Evolutionary conservation across 2,888 invertebrate genomes (phyloP).

Genomic region (Steromphala cineraria): DNA sequence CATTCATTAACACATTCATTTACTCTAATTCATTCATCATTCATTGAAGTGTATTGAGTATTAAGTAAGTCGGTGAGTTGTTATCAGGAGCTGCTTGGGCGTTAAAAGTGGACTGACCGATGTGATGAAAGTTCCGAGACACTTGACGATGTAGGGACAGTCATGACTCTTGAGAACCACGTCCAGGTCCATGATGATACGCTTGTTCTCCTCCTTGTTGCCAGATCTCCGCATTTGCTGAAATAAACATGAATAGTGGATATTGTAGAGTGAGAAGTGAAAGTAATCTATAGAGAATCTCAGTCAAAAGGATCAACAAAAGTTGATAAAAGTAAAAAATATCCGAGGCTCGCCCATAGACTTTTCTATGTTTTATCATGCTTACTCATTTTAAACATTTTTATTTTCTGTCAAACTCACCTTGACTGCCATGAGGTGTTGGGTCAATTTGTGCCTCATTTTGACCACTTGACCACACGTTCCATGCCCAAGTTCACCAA

Average conservation of each 20-base stretch:
- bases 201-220: constrained; percentile 96
- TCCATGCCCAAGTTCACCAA: constrained; percentile 79
- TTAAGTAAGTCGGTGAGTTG: too few species aligned
- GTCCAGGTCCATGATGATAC: constrained; percentile 98
- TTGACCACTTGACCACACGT: constrained; percentile 98
- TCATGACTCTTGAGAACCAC: constrained; percentile 98
- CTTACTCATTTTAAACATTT: background rate
- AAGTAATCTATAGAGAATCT: too few species aligned
- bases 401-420: constrained; percentile 76
- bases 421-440: constrained; percentile 94
- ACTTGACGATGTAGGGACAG: constrained; percentile 97
- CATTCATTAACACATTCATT: too few species aligned
- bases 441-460: constrained; percentile 92
- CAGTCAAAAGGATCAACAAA: too few species aligned
- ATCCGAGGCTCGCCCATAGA: too few species aligned
- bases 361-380: too few species aligned
- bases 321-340: too few species aligned
- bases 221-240: constrained; percentile 93
- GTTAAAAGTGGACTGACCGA: constrained; percentile 82
- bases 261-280: too few species aligned
- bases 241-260: background rate
- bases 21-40: too few species aligned
- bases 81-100: too few species aligned
- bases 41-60: too few species aligned
- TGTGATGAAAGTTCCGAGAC: constrained; percentile 97